A percentile compares a stretch with the other conserved stretches of the same genome.
phyloP scores from a whole-genome alignment of 2,888 invertebrate species.

The Leucoptera coffeella region DNA sequence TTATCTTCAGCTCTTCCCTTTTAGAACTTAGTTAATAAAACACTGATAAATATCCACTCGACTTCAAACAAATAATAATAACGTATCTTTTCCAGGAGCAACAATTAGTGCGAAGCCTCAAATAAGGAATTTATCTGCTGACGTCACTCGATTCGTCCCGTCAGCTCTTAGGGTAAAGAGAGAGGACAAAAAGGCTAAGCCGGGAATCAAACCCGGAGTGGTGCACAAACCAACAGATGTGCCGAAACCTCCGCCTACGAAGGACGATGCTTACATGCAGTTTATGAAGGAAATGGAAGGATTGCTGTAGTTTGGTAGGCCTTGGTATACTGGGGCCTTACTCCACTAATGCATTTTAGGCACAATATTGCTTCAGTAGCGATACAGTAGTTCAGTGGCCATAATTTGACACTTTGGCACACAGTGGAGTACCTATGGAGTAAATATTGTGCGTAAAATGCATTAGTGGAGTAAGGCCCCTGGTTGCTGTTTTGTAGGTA shows the following conservation, averaged over 20 bases:
- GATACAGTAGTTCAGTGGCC: too few relatives aligned
- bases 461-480: too few relatives aligned
- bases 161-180: slow-evolving; percentile 88
- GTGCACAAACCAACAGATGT: slow-evolving; percentile 46
- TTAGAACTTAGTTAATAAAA: background rate
- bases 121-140: slow-evolving; percentile 87
- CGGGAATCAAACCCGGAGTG: slow-evolving; percentile 44
- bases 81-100: slow-evolving; percentile 55
- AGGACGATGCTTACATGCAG: slow-evolving; percentile 97
- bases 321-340: too few relatives aligned
- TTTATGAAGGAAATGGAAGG: slow-evolving; percentile 99
- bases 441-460: too few relatives aligned
- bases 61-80: too few relatives aligned
- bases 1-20: too few relatives aligned
- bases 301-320: slow-evolving; percentile 63
- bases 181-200: slow-evolving; percentile 65
- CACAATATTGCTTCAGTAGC: too few relatives aligned
- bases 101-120: slow-evolving; percentile 97
- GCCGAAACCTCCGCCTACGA: slow-evolving; percentile 59
- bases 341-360: too few relatives aligned
- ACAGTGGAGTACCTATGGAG: too few relatives aligned
- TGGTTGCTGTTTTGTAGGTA: too few relatives aligned
- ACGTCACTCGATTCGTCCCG: slow-evolving; percentile 93
- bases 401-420: too few relatives aligned
- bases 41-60: too few relatives aligned